phyloP scores from a whole-genome alignment of 2,888 invertebrate species.

The Drosophila neutralis region DNA sequence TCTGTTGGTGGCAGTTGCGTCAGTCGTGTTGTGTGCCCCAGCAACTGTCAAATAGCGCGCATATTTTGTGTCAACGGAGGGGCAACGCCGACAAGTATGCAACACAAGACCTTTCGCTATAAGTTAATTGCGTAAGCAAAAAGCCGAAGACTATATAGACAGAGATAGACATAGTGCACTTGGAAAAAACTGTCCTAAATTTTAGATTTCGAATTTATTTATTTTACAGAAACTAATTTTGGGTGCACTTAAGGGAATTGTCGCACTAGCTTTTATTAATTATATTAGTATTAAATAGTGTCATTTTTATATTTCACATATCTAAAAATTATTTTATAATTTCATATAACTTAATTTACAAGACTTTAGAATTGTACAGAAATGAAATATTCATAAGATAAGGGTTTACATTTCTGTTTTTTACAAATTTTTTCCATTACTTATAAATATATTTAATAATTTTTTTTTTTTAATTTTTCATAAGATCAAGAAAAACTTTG shows the following conservation, averaged over 20 bases:
- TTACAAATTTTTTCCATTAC: not conserved
- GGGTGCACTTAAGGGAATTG: not conserved
- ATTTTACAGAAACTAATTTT: not conserved
- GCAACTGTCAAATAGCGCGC: constrained; percentile 50
- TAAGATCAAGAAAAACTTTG: not conserved
- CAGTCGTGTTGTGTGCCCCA: constrained; percentile 26
- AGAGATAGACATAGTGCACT: not conserved
- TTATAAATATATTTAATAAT: not conserved
- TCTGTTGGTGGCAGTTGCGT: constrained; percentile 14
- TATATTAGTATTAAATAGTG: not conserved
- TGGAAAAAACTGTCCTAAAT: not conserved
- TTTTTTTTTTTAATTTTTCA: not conserved
- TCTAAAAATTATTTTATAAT: not conserved
- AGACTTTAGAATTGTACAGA: not conserved
- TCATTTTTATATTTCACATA: not conserved
- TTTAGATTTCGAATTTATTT: not conserved
- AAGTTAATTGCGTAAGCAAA: constrained; percentile 53
- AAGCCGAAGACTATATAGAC: not conserved
- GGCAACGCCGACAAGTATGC: constrained; percentile 39
- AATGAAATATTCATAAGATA: not conserved
- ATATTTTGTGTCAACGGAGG: constrained; percentile 43
- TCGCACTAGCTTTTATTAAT: not conserved
- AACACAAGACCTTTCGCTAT: constrained; percentile 40
- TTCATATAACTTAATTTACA: not conserved
- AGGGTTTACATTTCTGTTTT: rapidly evolving